These are phyloP conservation scores for Carcina quercana DNA, from an alignment of 2,888 invertebrate genomes.

Conservation along the genomic window DNA sequence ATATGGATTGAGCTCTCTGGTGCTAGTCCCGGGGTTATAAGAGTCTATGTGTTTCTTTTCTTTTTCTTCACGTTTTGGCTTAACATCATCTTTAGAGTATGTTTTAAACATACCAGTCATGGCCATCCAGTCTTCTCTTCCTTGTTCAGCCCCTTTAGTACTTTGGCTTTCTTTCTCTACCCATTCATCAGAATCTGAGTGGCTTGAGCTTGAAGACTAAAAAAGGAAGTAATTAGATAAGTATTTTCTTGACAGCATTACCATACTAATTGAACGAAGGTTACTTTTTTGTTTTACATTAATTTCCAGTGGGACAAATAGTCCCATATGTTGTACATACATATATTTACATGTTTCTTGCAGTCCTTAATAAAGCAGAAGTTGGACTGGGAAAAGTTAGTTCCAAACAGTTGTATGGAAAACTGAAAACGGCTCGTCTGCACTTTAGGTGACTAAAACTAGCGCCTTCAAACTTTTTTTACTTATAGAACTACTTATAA, in stretches of 20 bases:
- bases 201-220: constrained; percentile 45
- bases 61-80: constrained; percentile 63
- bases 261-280: too few relatives aligned
- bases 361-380: neutral
- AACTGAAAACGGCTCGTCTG: too few relatives aligned
- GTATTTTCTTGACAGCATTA: too few relatives aligned
- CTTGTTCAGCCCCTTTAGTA: constrained; percentile 17
- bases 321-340: neutral
- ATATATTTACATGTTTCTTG: neutral
- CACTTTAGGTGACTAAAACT: too few relatives aligned
- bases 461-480: too few relatives aligned
- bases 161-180: constrained; percentile 64
- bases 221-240: too few relatives aligned
- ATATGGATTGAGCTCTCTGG: constrained; percentile 90
- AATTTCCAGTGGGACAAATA: neutral
- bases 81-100: constrained; percentile 58
- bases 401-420: too few relatives aligned
- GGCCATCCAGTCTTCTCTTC: constrained; percentile 89
- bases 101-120: constrained; percentile 71
- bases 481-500: too few relatives aligned
- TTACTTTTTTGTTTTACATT: neutral
- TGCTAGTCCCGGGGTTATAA: constrained; percentile 81
- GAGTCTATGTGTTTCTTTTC: constrained; percentile 71
- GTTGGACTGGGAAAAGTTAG: too few relatives aligned
- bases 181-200: constrained; percentile 72